phyloP scores from a whole-genome alignment of 2,113 vertebrate genomes.

The Hyperopisus bebe region DNA sequence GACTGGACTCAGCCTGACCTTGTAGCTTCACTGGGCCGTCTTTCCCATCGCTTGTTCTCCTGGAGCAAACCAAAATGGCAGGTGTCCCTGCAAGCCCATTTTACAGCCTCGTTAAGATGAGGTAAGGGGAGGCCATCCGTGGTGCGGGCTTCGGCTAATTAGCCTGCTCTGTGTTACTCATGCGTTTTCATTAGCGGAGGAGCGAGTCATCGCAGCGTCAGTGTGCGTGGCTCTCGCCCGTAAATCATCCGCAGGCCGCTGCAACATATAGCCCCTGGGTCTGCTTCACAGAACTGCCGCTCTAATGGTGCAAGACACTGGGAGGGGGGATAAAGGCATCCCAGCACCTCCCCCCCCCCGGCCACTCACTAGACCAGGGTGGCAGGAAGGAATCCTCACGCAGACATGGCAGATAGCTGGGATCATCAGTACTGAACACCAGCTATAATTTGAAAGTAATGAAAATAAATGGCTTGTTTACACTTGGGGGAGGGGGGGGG shows the following conservation, averaged over 20 bases:
- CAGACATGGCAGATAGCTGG: not conserved
- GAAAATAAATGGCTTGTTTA: not conserved
- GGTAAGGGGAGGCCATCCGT: constrained; percentile 1
- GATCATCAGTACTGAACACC: not conserved
- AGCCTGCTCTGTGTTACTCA: not conserved
- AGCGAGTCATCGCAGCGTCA: not conserved
- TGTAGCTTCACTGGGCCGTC: not conserved
- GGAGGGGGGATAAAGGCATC: constrained; percentile 23
- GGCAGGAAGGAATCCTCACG: not conserved
- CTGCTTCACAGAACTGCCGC: not conserved
- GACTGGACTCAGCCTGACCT: not conserved
- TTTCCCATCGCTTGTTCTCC: not conserved
- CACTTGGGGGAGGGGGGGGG: not conserved
- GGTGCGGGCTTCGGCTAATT: constrained; percentile 13
- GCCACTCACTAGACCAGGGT: not conserved
- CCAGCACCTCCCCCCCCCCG: not conserved
- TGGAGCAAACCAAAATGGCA: not conserved
- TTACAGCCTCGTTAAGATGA: constrained; percentile 2
- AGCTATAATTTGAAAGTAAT: not conserved
- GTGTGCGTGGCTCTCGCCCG: not conserved
- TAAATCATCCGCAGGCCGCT: not conserved
- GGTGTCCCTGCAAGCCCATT: not conserved
- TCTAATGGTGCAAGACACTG: not conserved
- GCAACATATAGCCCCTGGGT: not conserved
- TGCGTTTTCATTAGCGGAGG: not conserved